A percentile compares a stretch with the other conserved stretches of the same genome.
phyloP scores from a whole-genome alignment of 2,888 invertebrate species.

The Noctua janthe region DNA sequence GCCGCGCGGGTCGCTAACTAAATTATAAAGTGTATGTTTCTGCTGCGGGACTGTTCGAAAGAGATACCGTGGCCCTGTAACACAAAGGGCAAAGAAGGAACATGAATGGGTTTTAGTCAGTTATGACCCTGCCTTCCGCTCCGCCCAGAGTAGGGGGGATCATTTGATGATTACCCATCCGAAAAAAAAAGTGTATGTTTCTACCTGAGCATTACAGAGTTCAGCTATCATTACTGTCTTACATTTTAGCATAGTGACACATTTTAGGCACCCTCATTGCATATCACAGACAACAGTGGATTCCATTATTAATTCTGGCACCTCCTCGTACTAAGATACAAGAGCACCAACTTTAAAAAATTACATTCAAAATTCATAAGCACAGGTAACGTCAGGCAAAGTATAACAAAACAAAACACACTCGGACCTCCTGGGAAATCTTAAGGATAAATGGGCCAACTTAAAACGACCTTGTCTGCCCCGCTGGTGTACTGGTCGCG shows the following conservation, averaged over 20 bases:
- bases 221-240: neutral
- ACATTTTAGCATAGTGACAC: neutral
- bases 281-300: neutral
- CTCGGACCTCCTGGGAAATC: slow-evolving; percentile 48
- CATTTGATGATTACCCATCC: no score
- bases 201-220: neutral
- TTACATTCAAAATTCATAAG: slow-evolving; percentile 44
- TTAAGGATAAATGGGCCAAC: slow-evolving; percentile 28
- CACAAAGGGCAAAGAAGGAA: no score
- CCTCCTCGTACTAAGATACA: neutral
- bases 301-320: neutral
- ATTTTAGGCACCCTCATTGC: neutral
- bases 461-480: slow-evolving; percentile 28
- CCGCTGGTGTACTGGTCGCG: no score
- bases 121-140: no score
- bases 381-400: slow-evolving; percentile 2
- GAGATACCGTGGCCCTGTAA: no score
- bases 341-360: slow-evolving; percentile 28
- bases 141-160: no score
- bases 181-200: neutral
- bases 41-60: no score
- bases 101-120: no score
- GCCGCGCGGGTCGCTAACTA: neutral
- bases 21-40: neutral
- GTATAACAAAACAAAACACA: slow-evolving; percentile 14